Evolutionary conservation across 2,797 vertebrate genomes (phyloP).

Genomic region (Propithecus perrieri): DNA sequence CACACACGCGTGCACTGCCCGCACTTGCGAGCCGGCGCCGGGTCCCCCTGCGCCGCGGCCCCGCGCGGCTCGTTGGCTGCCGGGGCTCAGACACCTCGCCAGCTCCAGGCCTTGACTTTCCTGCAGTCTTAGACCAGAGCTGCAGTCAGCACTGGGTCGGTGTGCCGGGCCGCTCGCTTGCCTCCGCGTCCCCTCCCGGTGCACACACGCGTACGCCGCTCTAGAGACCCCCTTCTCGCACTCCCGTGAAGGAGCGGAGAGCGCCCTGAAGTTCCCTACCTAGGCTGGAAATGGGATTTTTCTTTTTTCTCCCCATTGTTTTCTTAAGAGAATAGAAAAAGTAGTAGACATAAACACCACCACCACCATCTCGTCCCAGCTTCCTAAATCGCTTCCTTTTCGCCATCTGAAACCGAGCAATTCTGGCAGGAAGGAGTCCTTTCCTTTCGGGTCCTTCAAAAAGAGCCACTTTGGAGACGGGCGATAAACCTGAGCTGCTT

Average conservation of each 20-base stretch:
- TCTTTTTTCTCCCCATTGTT: not conserved
- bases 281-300: not conserved
- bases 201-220: not conserved
- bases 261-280: not conserved
- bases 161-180: accelerated
- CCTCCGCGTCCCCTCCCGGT: not conserved
- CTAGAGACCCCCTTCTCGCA: not conserved
- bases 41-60: not conserved
- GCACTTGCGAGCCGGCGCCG: not conserved
- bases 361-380: not conserved
- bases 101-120: not conserved
- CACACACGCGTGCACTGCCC: not conserved
- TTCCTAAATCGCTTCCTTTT: slow-evolving; percentile 41
- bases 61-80: not conserved
- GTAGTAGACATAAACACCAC: not conserved
- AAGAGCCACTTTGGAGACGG: not conserved
- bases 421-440: not conserved
- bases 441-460: not conserved
- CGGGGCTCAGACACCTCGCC: not conserved
- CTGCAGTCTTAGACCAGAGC: not conserved
- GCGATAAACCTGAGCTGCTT: not conserved
- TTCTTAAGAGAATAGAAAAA: not conserved
- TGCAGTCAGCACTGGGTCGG: not conserved
- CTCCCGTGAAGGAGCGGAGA: not conserved
- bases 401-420: not conserved